phyloP scores from a whole-genome alignment of 2,888 invertebrate species.

The Polyploca ridens region DNA sequence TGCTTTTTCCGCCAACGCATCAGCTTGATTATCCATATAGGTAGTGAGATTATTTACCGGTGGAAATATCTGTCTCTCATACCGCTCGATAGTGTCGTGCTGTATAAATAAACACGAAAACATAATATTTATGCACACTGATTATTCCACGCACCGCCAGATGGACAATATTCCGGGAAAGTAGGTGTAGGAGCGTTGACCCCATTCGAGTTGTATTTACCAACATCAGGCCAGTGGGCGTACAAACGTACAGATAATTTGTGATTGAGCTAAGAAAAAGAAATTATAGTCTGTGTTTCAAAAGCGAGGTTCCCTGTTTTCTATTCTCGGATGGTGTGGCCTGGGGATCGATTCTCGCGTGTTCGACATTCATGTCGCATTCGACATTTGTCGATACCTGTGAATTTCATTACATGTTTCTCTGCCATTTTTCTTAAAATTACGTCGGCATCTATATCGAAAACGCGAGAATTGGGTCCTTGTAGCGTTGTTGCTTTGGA shows the following conservation, averaged over 20 bases:
- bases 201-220: conserved; percentile 42
- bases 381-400: too few species aligned
- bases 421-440: too few species aligned
- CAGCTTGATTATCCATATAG: too few species aligned
- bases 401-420: too few species aligned
- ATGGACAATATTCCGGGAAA: conserved; percentile 56
- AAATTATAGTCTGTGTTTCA: neutral
- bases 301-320: conserved; percentile 39
- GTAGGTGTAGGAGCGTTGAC: conserved; percentile 68
- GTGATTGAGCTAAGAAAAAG: conserved; percentile 15
- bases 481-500: conserved; percentile 27
- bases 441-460: too few species aligned
- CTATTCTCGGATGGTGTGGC: conserved; percentile 51
- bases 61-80: too few species aligned
- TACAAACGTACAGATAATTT: conserved; percentile 3
- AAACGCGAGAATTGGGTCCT: too few species aligned
- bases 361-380: too few species aligned
- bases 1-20: too few species aligned
- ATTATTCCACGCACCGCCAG: conserved; percentile 4
- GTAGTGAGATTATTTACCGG: too few species aligned
- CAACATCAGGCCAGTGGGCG: conserved; percentile 35
- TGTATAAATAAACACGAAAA: neutral
- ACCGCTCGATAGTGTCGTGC: neutral
- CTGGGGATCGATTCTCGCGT: conserved; percentile 14
- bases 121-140: conserved; percentile 21